A percentile compares a stretch with the other conserved stretches of the same genome.
Conservation (phyloP, 2,113 vertebrate species). For the Campylomormyrus numenius region DNA sequence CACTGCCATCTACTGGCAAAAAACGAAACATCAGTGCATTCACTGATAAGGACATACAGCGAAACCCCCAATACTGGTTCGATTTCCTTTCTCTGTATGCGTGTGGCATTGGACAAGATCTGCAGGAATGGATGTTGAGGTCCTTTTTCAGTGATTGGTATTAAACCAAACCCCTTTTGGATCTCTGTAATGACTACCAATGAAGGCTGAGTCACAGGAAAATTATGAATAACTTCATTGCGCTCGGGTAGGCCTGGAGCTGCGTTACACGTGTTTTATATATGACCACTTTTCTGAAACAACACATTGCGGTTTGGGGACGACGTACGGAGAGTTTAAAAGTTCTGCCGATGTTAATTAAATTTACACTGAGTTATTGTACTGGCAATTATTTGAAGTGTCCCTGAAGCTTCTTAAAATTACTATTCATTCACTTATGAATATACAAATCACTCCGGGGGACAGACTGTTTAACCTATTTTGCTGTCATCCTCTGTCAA, state of each 20-base stretch:
- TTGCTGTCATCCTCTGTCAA: background rate
- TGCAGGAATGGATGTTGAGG: background rate
- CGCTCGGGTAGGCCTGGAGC: background rate
- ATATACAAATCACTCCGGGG: background rate
- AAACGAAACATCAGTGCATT: background rate
- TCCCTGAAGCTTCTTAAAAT: background rate
- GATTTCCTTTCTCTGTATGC: background rate
- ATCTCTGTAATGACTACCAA: background rate
- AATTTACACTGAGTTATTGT: background rate
- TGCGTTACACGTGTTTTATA: background rate
- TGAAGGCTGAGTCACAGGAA: background rate
- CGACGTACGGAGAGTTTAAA: background rate
- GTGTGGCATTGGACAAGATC: background rate
- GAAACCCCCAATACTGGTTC: background rate
- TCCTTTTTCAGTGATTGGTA: background rate
- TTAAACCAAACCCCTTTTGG: background rate
- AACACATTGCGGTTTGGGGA: background rate
- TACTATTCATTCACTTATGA: background rate
- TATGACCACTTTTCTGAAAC: background rate
- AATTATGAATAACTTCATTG: background rate
- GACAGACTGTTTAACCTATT: background rate
- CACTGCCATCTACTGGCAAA: background rate
- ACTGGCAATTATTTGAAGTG: background rate
- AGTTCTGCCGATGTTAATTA: background rate
- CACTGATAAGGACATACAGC: background rate